phyloP scores from a whole-genome alignment of 1,140 invertebrate species.

The Helicorthomorpha holstii region DNA sequence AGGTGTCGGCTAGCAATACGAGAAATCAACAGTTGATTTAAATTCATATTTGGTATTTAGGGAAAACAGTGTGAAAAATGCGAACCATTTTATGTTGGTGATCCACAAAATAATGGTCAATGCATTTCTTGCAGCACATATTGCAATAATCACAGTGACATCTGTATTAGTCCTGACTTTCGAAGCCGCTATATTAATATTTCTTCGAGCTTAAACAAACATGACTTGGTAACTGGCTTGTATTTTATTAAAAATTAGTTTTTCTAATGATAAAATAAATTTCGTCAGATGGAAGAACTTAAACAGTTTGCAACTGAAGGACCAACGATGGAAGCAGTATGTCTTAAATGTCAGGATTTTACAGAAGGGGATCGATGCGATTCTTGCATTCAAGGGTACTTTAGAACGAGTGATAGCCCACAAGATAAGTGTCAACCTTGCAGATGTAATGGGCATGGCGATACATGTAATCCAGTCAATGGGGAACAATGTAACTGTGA shows the following conservation, averaged over 20 bases:
- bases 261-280: slow-evolving; percentile 2
- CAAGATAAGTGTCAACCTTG: slow-evolving; percentile 57
- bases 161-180: slow-evolving; percentile 44
- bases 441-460: slow-evolving; percentile 86
- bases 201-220: not conserved
- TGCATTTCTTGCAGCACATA: slow-evolving; percentile 75
- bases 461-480: slow-evolving; percentile 72
- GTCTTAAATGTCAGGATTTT: slow-evolving; percentile 66
- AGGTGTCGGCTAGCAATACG: slow-evolving; percentile 11
- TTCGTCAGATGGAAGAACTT: not conserved
- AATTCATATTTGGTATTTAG: slow-evolving; percentile 18
- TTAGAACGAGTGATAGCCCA: slow-evolving; percentile 60
- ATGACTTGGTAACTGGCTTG: not conserved
- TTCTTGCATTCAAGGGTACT: slow-evolving; percentile 64
- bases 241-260: no score
- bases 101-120: slow-evolving; percentile 64
- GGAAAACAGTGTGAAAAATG: slow-evolving; percentile 68
- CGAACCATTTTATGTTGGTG: slow-evolving; percentile 71
- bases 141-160: slow-evolving; percentile 71
- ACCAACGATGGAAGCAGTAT: slow-evolving; percentile 49
- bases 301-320: slow-evolving; percentile 31
- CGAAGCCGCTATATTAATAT: not conserved
- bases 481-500: slow-evolving; percentile 84
- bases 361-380: slow-evolving; percentile 71
- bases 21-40: not conserved